Evolutionary conservation across 2,888 invertebrate genomes (phyloP), one percentile per base, ranked within the genome.

Genomic region (Pachliopta kotzebuea): DNA sequence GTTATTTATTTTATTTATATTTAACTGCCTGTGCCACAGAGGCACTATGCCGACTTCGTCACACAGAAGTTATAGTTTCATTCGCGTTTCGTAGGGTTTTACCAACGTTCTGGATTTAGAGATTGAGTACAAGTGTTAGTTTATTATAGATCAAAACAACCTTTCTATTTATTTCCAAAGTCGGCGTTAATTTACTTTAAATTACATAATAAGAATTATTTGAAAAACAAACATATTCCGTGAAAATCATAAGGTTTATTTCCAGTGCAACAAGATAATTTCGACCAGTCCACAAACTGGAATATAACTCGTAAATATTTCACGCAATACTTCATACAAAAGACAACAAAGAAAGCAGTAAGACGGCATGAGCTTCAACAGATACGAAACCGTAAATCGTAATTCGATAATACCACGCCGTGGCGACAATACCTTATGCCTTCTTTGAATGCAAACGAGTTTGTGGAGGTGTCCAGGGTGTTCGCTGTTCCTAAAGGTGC

Each of bases 331-430:
- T 17, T 60, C 37, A 50, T 42, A n/a, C n/a, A 50, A 62, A 58
- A 45, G 23, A 50, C 23, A 31, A 55, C 23, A 37, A 57, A 21
- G 56, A 65, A 65, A 26, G 20, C 45, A 61, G 42, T n/a, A 62
- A 23, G 29, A 42, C 57, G 63, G 63, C 65, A 59, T 52, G 63
- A 68, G 63, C 68, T 63, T 68, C 58, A 29, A 24, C 49, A 60
- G 56, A 62, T 60, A 61, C 42, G 37, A 20, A 42, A 57, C 49
- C 56, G 67, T 70, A 70, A 69, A 67, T 68, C 70, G 70, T 67
- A 70, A 70, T 70, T 70, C 60, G 68, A 70, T 69, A 66, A 69
- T 63, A 63, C 62, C 56, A 20, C 42, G 23, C 60, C 42, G 50
- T 20, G 52, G 52, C 54, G 49, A 62, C 50, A 58, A 37, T 52